Conservation (phyloP, 2,113 vertebrate species). For the Charadrius vociferus region DNA sequence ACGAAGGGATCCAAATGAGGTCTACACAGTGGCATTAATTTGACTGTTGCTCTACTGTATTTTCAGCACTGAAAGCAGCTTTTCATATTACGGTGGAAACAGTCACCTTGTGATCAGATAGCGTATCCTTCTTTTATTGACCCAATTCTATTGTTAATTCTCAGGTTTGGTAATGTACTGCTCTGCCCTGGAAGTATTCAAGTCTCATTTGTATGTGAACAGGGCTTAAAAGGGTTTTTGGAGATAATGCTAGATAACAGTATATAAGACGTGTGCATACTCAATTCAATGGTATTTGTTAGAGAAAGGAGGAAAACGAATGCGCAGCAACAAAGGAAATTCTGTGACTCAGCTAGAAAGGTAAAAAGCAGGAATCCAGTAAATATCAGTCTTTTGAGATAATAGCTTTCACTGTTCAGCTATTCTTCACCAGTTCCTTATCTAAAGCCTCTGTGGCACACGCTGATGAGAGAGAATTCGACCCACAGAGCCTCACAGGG, state of each 20-base stretch:
- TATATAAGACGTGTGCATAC: background rate
- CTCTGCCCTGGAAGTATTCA: background rate
- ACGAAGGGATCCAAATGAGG: background rate
- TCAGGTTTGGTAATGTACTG: background rate
- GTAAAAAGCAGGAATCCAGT: slow-evolving; percentile 34
- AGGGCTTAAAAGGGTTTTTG: background rate
- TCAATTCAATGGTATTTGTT: background rate
- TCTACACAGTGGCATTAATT: background rate
- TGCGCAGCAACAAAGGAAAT: background rate
- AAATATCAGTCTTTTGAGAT: slow-evolving; percentile 38
- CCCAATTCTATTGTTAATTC: background rate
- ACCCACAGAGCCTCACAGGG: background rate
- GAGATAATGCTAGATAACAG: background rate
- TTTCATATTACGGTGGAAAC: background rate
- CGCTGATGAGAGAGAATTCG: background rate
- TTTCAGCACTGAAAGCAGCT: background rate
- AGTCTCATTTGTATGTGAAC: slow-evolving; percentile 13
- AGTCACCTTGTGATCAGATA: background rate
- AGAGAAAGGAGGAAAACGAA: background rate
- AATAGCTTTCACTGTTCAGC: slow-evolving; percentile 1
- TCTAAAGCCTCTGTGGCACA: slow-evolving; percentile 22
- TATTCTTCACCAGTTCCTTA: slow-evolving; percentile 2
- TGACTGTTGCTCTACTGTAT: background rate
- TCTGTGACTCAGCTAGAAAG: slow-evolving; percentile 28
- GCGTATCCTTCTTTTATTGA: background rate